phyloP scores from a whole-genome alignment of 1,140 invertebrate species.

The Hirudo medicinalis region DNA sequence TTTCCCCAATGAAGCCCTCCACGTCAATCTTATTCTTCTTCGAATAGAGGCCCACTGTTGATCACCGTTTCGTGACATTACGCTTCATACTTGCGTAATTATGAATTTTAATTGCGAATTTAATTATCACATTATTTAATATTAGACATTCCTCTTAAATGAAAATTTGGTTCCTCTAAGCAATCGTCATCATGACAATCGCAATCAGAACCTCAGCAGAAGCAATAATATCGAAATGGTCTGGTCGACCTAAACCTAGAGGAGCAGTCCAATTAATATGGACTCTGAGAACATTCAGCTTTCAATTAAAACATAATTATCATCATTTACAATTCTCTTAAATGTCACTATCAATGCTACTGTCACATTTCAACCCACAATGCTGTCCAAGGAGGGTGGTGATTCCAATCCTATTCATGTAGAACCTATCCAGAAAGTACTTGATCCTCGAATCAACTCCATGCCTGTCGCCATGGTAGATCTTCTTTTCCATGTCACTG shows the following conservation, averaged over 20 bases:
- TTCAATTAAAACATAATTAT: neutral
- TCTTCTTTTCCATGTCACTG: conserved; percentile 60
- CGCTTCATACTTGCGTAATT: neutral
- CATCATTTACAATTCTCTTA: neutral
- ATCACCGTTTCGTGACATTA: neutral
- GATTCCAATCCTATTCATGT: conserved; percentile 92
- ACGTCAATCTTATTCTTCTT: conserved; percentile 7
- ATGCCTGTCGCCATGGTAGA: neutral
- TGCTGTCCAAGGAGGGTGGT: conserved; percentile 98
- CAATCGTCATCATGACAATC: too few species aligned
- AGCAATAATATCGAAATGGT: too few species aligned
- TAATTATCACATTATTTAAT: too few species aligned
- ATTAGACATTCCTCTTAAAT: too few species aligned
- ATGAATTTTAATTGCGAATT: too few species aligned
- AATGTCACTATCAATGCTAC: neutral
- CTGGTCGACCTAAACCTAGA: too few species aligned
- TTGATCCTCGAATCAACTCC: conserved; percentile 53
- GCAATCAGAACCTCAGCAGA: too few species aligned
- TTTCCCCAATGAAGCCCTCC: neutral
- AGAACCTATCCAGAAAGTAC: conserved; percentile 94
- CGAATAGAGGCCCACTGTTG: conserved; percentile 2
- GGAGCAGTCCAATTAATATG: too few species aligned
- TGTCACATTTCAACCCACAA: conserved; percentile 55
- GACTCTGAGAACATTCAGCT: too few species aligned
- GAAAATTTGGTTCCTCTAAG: too few species aligned